Evolutionary conservation across 2,888 invertebrate genomes (phyloP).

Genomic region (Thereva unica): DNA sequence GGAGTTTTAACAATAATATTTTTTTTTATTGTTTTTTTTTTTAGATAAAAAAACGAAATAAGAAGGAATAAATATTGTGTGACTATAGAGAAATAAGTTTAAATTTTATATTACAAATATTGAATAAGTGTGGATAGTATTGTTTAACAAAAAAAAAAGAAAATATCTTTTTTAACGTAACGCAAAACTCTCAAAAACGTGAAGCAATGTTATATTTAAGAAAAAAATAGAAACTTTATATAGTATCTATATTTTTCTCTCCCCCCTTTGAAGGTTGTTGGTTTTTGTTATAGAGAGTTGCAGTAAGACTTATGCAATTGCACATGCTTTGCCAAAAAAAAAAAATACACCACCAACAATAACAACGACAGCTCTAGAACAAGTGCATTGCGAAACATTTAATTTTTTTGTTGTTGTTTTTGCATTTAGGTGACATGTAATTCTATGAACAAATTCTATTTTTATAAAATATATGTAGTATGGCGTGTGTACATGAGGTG

Average conservation of each 20-base stretch:
- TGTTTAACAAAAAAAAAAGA: conserved; percentile 10
- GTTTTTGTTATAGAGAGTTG: background rate
- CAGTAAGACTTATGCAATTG: conserved; percentile 34
- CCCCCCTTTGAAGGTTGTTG: background rate
- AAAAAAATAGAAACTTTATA: background rate
- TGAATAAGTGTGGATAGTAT: background rate
- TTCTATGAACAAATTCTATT: conserved; percentile 35
- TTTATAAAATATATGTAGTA: conserved; percentile 22
- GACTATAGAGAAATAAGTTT: too few species aligned
- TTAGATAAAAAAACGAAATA: too few species aligned
- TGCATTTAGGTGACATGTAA: conserved; percentile 29
- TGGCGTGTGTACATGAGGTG: conserved; percentile 11
- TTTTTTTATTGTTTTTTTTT: too few species aligned
- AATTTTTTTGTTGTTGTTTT: conserved; percentile 17
- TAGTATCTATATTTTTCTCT: background rate
- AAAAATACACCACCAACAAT: background rate
- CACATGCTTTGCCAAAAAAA: conserved; percentile 33
- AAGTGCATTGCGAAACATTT: conserved; percentile 37
- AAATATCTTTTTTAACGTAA: background rate
- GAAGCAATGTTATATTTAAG: conserved; percentile 20
- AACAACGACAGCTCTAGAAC: conserved; percentile 21
- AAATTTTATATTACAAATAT: too few species aligned
- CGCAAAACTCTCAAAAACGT: conserved; percentile 6
- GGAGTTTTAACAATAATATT: too few species aligned
- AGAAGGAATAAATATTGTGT: too few species aligned